phyloP scores from a whole-genome alignment of 2,797 vertebrate species.

The Acanthurus leucopareius region DNA sequence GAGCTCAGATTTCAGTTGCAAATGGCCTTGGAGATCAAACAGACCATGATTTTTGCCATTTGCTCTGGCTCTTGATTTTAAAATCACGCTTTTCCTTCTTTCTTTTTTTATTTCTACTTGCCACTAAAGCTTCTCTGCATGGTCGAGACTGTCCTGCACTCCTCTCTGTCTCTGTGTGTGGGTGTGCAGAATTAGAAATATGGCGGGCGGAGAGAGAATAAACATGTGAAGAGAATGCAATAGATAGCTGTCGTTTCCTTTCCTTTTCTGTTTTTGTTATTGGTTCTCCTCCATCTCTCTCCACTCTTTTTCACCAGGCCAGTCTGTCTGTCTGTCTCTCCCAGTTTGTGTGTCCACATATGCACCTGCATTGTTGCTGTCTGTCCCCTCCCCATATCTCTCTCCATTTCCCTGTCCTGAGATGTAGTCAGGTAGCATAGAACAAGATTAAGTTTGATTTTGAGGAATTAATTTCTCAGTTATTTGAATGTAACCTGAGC shows the following conservation, averaged over 20 bases:
- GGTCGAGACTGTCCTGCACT: slow-evolving; percentile 73
- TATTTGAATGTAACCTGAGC: slow-evolving; percentile 46
- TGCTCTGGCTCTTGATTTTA: slow-evolving; percentile 70
- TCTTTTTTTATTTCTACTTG: slow-evolving; percentile 41
- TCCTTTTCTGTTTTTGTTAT: slow-evolving; percentile 49
- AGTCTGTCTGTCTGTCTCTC: slow-evolving; percentile 71
- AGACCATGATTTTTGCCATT: slow-evolving; percentile 73
- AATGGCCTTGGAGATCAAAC: slow-evolving; percentile 73
- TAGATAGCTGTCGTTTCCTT: slow-evolving; percentile 63
- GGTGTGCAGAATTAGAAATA: slow-evolving; percentile 63
- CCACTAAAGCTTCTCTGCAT: slow-evolving; percentile 76
- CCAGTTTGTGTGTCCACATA: slow-evolving; percentile 67
- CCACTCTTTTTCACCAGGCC: slow-evolving; percentile 69
- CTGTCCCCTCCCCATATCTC: slow-evolving; percentile 62
- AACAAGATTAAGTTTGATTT: slow-evolving; percentile 46
- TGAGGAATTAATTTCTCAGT: slow-evolving; percentile 47
- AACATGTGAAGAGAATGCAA: slow-evolving; percentile 64
- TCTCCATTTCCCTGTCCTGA: slow-evolving; percentile 65
- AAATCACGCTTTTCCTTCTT: slow-evolving; percentile 48
- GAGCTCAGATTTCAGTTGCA: slow-evolving; percentile 75
- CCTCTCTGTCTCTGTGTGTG: slow-evolving; percentile 71
- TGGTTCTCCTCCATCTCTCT: slow-evolving; percentile 66
- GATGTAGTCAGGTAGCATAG: slow-evolving; percentile 57
- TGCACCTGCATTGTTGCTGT: slow-evolving; percentile 65
- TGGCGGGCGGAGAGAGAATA: slow-evolving; percentile 66